Conservation (phyloP, 2,888 invertebrate genomes). For the Andrena praecox region DNA sequence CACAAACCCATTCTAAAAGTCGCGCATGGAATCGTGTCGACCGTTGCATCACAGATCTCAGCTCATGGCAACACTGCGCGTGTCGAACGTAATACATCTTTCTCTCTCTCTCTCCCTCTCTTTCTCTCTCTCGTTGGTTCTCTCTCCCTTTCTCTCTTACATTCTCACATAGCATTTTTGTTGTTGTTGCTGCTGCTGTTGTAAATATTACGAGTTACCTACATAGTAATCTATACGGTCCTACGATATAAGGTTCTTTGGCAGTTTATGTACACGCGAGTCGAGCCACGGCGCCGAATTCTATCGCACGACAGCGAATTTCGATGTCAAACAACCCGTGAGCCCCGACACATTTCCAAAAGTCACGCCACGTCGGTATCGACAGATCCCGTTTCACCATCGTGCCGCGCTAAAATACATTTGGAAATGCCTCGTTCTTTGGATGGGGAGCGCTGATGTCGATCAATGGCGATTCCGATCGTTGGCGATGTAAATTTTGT, state of each 20-base stretch:
- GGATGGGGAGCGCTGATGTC: conserved; percentile 39
- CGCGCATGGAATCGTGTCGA: conserved; percentile 67
- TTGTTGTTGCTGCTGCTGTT: neutral
- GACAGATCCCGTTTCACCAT: neutral
- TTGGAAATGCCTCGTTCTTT: conserved; percentile 16
- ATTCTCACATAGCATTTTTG: conserved; percentile 46
- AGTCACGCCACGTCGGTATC: conserved; percentile 11
- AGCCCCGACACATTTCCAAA: conserved; percentile 26
- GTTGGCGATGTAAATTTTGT: neutral
- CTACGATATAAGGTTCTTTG: conserved; percentile 66
- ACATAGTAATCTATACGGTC: conserved; percentile 61
- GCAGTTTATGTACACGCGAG: conserved; percentile 75
- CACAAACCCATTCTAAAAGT: conserved; percentile 67
- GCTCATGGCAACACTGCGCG: conserved; percentile 67
- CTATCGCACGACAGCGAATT: conserved; percentile 24
- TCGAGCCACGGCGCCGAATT: conserved; percentile 59
- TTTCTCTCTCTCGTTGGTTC: conserved; percentile 4
- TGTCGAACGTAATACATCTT: conserved; percentile 57
- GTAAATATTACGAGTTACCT: conserved; percentile 63
- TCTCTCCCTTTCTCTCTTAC: conserved; percentile 28
- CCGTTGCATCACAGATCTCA: conserved; percentile 67
- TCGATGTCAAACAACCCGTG: conserved; percentile 36
- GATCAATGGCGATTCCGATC: conserved; percentile 5
- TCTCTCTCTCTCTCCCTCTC: conserved; percentile 29
- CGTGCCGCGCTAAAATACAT: neutral